Percentiles rank a stretch among this genome's conserved stretches.
These are phyloP conservation scores for Eristalinus sepulchralis DNA, from an alignment of 2,888 invertebrate genomes.

Conservation along the genomic window DNA sequence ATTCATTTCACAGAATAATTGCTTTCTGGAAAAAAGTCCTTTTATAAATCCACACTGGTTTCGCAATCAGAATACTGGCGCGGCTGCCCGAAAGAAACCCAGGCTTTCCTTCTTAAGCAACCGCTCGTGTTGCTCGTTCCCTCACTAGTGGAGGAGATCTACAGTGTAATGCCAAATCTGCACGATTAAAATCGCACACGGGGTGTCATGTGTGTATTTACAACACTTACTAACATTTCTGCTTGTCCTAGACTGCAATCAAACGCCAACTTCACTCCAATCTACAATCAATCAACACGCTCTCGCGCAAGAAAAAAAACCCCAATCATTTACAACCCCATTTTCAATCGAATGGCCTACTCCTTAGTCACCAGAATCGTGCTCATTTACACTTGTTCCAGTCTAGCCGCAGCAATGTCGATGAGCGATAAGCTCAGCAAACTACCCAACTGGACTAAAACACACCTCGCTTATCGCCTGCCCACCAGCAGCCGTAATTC, in stretches of 20 bases:
- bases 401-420: conserved; percentile 56
- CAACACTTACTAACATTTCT: not conserved
- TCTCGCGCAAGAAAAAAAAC: not conserved
- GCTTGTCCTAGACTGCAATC: not conserved
- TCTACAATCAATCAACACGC: conserved; percentile 13
- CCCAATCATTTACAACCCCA: not conserved
- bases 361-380: conserved; percentile 25
- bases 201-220: too few species aligned
- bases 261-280: not conserved
- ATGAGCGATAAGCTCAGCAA: conserved; percentile 57
- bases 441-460: conserved; percentile 51
- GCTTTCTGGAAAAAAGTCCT: too few species aligned
- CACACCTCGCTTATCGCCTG: conserved; percentile 66
- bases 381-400: conserved; percentile 59
- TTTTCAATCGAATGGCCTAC: not conserved
- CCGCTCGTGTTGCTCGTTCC: too few species aligned
- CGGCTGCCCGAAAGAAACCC: too few species aligned
- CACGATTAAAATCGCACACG: too few species aligned
- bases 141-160: too few species aligned
- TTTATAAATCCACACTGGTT: too few species aligned
- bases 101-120: too few species aligned
- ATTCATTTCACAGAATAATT: too few species aligned
- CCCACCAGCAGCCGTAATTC: conserved; percentile 50
- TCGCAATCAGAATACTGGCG: too few species aligned
- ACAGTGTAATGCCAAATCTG: too few species aligned